These are phyloP conservation scores for Camptogramma bilineatum DNA, from an alignment of 2,888 invertebrate species.

Conservation along the genomic window DNA sequence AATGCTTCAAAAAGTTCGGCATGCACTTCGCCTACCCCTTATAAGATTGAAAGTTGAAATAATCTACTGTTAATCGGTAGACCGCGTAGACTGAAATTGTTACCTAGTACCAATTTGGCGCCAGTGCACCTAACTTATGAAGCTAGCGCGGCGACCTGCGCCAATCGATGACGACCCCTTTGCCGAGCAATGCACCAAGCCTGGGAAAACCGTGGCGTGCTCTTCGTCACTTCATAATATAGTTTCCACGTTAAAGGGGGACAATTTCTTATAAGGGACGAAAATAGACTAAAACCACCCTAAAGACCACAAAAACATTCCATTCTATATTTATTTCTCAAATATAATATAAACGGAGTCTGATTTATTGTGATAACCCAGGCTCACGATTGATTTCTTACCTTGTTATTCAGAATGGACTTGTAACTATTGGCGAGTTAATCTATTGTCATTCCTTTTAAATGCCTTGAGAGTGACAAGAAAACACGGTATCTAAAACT, in stretches of 20 bases:
- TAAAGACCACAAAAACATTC: neutral
- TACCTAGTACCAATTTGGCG: constrained; percentile 65
- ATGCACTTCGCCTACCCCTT: constrained; percentile 11
- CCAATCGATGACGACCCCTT: constrained; percentile 82
- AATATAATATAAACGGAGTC: neutral
- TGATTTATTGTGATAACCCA: neutral
- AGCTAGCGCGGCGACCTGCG: constrained; percentile 62
- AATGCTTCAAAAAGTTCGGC: constrained; percentile 11
- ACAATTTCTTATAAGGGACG: constrained; percentile 7
- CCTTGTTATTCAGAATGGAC: neutral
- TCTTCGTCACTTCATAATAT: constrained; percentile 34
- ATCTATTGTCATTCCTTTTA: too few species aligned
- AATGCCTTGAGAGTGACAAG: too few species aligned
- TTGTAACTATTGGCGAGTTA: too few species aligned
- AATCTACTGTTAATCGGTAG: constrained; percentile 35
- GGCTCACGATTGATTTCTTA: neutral
- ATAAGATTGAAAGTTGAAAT: constrained; percentile 28
- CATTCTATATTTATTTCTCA: neutral
- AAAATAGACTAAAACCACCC: constrained; percentile 13
- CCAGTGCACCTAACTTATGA: constrained; percentile 62
- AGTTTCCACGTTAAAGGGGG: constrained; percentile 23
- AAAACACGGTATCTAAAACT: too few species aligned
- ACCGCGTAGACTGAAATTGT: constrained; percentile 59
- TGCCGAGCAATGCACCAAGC: constrained; percentile 81
- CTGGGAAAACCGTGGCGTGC: constrained; percentile 64